phyloP scores from a whole-genome alignment of 1,140 invertebrate species.

The Phthorimaea operculella region DNA sequence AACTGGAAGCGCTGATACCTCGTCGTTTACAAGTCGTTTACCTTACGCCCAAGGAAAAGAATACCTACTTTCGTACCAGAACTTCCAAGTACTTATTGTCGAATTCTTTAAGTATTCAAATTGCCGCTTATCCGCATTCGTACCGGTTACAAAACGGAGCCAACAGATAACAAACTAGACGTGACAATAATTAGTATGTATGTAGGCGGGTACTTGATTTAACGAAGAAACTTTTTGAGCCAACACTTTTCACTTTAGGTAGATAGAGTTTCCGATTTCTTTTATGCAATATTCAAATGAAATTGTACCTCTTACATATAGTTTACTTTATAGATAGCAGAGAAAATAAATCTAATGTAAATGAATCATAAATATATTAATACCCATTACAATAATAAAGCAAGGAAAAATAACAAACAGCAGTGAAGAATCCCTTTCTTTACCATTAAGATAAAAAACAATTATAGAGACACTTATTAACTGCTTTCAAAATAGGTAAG shows the following conservation, averaged over 20 bases:
- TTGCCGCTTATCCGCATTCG: slow-evolving; percentile 34
- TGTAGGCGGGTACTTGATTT: slow-evolving; percentile 19
- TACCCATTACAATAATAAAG: too few species aligned
- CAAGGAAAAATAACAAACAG: too few species aligned
- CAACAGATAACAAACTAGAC: slow-evolving; percentile 24
- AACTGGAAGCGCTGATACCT: slow-evolving; percentile 44
- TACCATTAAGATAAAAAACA: neutral
- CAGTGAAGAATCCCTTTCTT: too few species aligned
- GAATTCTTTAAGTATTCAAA: slow-evolving; percentile 46
- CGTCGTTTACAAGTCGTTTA: slow-evolving; percentile 62
- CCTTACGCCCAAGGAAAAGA: slow-evolving; percentile 38
- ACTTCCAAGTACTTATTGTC: slow-evolving; percentile 20
- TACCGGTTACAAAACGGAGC: slow-evolving; percentile 31
- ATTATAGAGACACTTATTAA: neutral
- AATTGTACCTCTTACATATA: too few species aligned
- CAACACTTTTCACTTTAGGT: neutral
- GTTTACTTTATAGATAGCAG: too few species aligned
- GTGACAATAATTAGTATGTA: slow-evolving; percentile 1
- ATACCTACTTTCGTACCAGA: too few species aligned
- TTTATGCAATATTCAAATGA: neutral
- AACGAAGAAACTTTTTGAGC: neutral
- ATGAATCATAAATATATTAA: too few species aligned
- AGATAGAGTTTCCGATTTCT: neutral
- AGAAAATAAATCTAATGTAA: too few species aligned
- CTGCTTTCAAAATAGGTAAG: neutral